Evolutionary conservation across 1,140 invertebrate species (phyloP).

Genomic region (Limonius californicus): DNA sequence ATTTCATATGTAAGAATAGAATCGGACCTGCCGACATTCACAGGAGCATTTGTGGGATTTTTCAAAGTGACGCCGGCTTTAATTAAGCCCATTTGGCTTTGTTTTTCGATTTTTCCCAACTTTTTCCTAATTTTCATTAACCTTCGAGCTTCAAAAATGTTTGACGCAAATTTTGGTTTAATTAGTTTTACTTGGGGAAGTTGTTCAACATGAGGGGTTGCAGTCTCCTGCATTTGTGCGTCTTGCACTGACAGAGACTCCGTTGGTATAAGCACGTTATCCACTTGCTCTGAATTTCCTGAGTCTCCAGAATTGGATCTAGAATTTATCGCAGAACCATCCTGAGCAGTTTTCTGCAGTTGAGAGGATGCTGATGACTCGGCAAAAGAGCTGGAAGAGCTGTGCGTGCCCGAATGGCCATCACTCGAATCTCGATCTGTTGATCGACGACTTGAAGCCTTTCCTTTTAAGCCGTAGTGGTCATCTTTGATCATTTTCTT

Average conservation of each 20-base stretch:
- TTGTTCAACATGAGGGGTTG: not conserved
- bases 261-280: not conserved
- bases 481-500: slow-evolving; percentile 50
- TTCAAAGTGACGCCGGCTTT: not conserved
- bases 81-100: slow-evolving; percentile 47
- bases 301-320: slow-evolving; percentile 34
- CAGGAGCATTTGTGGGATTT: too few relatives aligned
- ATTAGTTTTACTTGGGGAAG: slow-evolving; percentile 37
- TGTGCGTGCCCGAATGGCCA: slow-evolving; percentile 41
- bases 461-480: slow-evolving; percentile 53
- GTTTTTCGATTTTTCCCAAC: slow-evolving; percentile 55
- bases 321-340: slow-evolving; percentile 25
- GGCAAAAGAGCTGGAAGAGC: slow-evolving; percentile 20
- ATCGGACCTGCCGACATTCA: too few relatives aligned
- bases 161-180: slow-evolving; percentile 60
- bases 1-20: too few relatives aligned
- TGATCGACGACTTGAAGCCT: slow-evolving; percentile 50
- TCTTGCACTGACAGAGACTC: not conserved
- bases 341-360: slow-evolving; percentile 23
- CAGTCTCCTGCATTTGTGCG: not conserved
- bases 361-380: slow-evolving; percentile 27
- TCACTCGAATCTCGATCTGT: slow-evolving; percentile 59
- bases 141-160: slow-evolving; percentile 56
- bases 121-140: slow-evolving; percentile 62
- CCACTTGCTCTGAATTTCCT: slow-evolving; percentile 35